Evolutionary conservation across 2,797 vertebrate genomes (phyloP).

Genomic region (Tamandua tetradactyla): DNA sequence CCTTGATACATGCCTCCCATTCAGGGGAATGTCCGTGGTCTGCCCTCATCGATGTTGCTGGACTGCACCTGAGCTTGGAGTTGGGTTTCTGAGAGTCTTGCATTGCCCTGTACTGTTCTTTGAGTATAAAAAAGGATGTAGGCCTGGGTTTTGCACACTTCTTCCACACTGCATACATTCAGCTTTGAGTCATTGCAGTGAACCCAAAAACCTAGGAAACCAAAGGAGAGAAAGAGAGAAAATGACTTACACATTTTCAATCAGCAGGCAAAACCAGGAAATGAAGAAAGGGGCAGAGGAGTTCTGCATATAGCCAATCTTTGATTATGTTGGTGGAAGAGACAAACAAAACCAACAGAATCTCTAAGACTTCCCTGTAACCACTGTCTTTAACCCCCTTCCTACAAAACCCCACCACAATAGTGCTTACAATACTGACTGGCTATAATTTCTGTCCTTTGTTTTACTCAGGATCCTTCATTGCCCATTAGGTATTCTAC

Average conservation of each 20-base stretch:
- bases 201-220: slow-evolving; percentile 96
- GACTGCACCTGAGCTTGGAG: slow-evolving; percentile 88
- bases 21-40: slow-evolving; percentile 80
- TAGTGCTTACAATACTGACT: not conserved
- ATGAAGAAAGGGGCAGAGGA: slow-evolving; percentile 48
- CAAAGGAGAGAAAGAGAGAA: slow-evolving; percentile 74
- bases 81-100: slow-evolving; percentile 86
- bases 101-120: slow-evolving; percentile 92
- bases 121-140: slow-evolving; percentile 99
- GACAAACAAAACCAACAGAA: not conserved
- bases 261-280: slow-evolving; percentile 49
- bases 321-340: not conserved
- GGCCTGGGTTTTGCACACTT: slow-evolving; percentile 99
- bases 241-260: slow-evolving; percentile 51
- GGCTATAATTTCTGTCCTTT: not conserved
- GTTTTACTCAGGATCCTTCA: slow-evolving; percentile 2
- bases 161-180: slow-evolving; percentile 99
- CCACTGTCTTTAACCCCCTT: not conserved
- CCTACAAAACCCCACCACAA: not conserved
- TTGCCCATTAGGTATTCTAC: not conserved
- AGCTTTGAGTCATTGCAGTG: slow-evolving; percentile 99
- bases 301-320: not conserved
- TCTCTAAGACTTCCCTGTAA: not conserved
- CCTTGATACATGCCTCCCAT: slow-evolving; percentile 67
- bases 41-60: slow-evolving; percentile 83